A percentile compares a stretch with the other conserved stretches of the same genome.
These are phyloP conservation scores for Elegia similella DNA, from an alignment of 2,888 invertebrate species.

Conservation along the genomic window DNA sequence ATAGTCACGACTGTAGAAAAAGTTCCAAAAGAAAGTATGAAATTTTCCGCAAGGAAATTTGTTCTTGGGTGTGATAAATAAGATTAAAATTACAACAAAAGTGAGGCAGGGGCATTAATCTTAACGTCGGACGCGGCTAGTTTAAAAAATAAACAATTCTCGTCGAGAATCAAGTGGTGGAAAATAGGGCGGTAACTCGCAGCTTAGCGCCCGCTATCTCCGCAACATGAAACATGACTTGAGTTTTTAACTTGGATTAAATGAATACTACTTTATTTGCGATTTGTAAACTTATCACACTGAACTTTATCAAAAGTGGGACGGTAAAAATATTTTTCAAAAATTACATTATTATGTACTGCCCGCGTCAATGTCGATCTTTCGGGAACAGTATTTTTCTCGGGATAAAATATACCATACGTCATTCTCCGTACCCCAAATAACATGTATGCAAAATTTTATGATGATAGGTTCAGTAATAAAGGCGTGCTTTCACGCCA, in stretches of 20 bases:
- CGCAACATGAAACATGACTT: background rate
- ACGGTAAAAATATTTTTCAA: no score
- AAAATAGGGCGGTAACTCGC: slow-evolving; percentile 9
- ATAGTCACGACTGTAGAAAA: background rate
- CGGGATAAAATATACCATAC: no score
- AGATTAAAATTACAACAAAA: slow-evolving; percentile 14
- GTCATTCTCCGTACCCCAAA: no score
- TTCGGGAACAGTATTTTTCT: no score
- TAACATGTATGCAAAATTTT: no score
- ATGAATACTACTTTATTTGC: background rate
- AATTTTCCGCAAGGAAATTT: background rate
- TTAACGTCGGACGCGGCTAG: slow-evolving; percentile 6
- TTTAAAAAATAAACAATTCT: slow-evolving; percentile 12
- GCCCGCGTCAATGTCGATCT: no score
- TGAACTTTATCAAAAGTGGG: no score
- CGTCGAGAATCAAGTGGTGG: slow-evolving; percentile 9
- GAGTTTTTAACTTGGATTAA: background rate
- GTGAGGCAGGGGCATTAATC: slow-evolving; percentile 2
- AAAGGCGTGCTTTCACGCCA: no score
- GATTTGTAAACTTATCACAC: no score
- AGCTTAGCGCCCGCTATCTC: slow-evolving; percentile 7
- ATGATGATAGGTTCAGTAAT: no score
- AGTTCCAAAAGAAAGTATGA: background rate
- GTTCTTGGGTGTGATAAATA: slow-evolving; percentile 6
- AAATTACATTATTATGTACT: no score